phyloP scores from a whole-genome alignment of 2,888 invertebrate genomes.

The Chymomyza fuscimana region DNA sequence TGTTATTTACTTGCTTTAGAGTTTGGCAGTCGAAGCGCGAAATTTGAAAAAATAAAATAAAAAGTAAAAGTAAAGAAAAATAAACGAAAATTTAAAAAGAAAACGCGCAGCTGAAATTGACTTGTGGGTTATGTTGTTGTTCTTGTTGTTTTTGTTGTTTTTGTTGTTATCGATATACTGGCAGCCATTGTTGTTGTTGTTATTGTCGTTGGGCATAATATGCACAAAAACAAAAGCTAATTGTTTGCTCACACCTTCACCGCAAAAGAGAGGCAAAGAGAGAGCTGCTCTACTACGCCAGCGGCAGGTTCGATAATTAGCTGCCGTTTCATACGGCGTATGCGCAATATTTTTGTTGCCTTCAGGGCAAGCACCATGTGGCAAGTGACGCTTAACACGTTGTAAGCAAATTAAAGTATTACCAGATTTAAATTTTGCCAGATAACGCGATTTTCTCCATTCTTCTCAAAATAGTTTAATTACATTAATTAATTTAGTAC shows the following conservation, averaged over 20 bases:
- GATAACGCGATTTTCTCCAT: no score
- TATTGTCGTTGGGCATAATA: neutral
- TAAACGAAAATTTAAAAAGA: neutral
- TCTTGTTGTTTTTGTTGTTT: neutral
- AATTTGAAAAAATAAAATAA: slow-evolving; percentile 44
- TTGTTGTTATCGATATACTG: neutral
- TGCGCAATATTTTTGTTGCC: slow-evolving; percentile 24
- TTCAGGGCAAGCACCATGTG: neutral
- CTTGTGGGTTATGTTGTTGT: neutral
- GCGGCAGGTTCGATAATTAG: slow-evolving; percentile 47
- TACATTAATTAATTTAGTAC: no score
- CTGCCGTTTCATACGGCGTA: slow-evolving; percentile 36
- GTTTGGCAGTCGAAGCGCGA: slow-evolving; percentile 41
- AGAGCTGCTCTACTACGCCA: neutral
- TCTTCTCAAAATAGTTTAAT: neutral
- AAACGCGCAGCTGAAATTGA: neutral
- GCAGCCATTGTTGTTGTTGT: neutral
- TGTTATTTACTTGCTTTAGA: slow-evolving; percentile 21
- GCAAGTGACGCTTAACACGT: neutral
- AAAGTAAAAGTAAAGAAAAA: slow-evolving; percentile 8
- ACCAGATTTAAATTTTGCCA: neutral
- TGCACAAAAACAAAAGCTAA: slow-evolving; percentile 46
- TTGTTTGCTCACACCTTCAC: slow-evolving; percentile 49
- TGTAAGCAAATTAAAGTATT: neutral
- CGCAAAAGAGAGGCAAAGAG: neutral